Evolutionary conservation across 2,797 vertebrate species (phyloP).

Genomic region (Telmatherina bonti): DNA sequence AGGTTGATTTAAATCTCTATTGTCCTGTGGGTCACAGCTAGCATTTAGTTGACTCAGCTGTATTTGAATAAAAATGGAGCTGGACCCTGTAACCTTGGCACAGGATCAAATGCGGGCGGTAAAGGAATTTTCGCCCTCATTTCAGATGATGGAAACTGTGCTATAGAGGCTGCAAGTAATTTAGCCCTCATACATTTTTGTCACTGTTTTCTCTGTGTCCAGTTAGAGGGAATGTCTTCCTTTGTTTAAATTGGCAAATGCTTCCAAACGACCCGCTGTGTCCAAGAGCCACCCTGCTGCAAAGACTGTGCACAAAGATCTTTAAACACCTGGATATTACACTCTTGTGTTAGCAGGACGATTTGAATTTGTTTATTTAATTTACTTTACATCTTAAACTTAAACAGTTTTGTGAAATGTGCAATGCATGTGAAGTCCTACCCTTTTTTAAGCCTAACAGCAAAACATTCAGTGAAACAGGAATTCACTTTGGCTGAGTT

Average conservation of each 20-base stretch:
- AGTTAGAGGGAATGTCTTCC: constrained; percentile 59
- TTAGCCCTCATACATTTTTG: constrained; percentile 44
- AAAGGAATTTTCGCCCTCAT: constrained; percentile 25
- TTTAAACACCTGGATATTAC: constrained; percentile 12
- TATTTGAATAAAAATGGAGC: constrained; percentile 15
- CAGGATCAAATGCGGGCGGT: constrained; percentile 6
- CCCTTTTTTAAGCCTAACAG: constrained; percentile 9
- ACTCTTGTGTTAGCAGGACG: constrained; percentile 23
- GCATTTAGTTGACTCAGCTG: constrained; percentile 36
- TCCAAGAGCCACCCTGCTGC: constrained; percentile 44
- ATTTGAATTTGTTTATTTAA: not conserved
- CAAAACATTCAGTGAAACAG: not conserved
- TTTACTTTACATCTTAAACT: not conserved
- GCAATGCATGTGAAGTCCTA: constrained; percentile 4
- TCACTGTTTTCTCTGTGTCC: constrained; percentile 64
- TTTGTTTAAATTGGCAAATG: constrained; percentile 67
- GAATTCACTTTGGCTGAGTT: constrained; percentile 38
- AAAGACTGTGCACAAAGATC: constrained; percentile 39
- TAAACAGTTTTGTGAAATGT: not conserved
- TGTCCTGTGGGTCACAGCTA: constrained; percentile 18
- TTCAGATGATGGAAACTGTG: constrained; percentile 37
- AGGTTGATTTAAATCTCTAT: constrained; percentile 18
- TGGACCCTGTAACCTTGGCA: constrained; percentile 37
- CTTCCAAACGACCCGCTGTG: constrained; percentile 52
- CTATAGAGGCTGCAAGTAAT: constrained; percentile 45